These are phyloP conservation scores for Halocaridina rubra DNA, from an alignment of 2,888 invertebrate genomes.

Conservation along the genomic window DNA sequence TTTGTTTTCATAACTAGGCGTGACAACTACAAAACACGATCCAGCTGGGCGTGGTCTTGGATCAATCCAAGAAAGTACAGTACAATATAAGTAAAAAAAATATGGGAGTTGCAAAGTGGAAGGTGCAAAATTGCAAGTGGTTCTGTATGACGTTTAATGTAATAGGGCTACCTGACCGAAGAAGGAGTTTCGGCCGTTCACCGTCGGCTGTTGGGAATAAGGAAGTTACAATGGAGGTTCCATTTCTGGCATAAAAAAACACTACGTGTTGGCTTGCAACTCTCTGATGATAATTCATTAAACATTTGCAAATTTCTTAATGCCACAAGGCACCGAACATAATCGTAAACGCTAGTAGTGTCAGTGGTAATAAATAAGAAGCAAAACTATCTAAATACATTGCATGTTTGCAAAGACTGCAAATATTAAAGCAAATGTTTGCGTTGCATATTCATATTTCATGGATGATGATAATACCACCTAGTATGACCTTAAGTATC, in stretches of 20 bases:
- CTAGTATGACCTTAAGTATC: no score
- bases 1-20: not conserved
- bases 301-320: not conserved
- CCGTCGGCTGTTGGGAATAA: slow-evolving; percentile 63
- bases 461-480: no score
- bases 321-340: no score
- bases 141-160: slow-evolving; percentile 51
- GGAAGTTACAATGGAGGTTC: slow-evolving; percentile 48
- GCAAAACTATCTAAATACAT: no score
- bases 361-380: no score
- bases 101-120: slow-evolving; percentile 56
- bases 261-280: not conserved
- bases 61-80: slow-evolving; percentile 54
- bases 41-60: slow-evolving; percentile 55
- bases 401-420: no score
- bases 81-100: slow-evolving; percentile 31
- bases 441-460: no score
- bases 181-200: slow-evolving; percentile 63
- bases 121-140: slow-evolving; percentile 58
- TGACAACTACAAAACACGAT: slow-evolving; percentile 40
- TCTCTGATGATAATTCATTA: no score
- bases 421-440: no score
- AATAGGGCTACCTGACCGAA: slow-evolving; percentile 63
- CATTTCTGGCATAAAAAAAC: slow-evolving; percentile 10
- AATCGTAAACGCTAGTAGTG: no score